Percentiles rank a stretch among this genome's conserved stretches.
Conservation (phyloP, 2,113 vertebrate species). For the Neomonachus schauinslandi region DNA sequence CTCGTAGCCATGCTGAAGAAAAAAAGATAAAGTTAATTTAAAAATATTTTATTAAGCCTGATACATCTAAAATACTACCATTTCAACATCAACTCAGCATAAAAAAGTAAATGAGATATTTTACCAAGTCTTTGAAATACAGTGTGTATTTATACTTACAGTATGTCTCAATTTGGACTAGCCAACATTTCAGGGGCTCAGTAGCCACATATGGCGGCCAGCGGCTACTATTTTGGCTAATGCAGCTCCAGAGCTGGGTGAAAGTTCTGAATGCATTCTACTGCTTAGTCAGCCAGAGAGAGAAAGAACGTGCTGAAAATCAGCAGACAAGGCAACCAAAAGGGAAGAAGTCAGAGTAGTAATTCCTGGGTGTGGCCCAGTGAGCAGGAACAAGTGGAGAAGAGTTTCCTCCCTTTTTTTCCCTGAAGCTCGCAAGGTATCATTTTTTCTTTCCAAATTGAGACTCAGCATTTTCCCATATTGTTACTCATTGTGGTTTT, state of each 20-base stretch:
- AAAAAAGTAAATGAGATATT: not conserved
- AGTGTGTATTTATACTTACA: not conserved
- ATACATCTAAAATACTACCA: not conserved
- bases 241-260: not conserved
- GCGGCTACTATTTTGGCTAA: not conserved
- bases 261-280: not conserved
- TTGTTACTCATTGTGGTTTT: not conserved
- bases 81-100: not conserved
- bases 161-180: not conserved
- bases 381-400: not conserved
- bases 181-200: not conserved
- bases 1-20: not conserved
- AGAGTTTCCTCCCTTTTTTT: not conserved
- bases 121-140: constrained; percentile 26
- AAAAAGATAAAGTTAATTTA: not conserved
- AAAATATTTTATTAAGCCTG: constrained; percentile 9
- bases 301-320: not conserved
- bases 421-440: not conserved
- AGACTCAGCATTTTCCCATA: not conserved
- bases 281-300: not conserved
- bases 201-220: not conserved
- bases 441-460: not conserved
- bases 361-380: not conserved
- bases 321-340: not conserved
- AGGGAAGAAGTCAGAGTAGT: not conserved